Percentiles rank a stretch among this genome's conserved stretches.
These are phyloP conservation scores for Phoebastria nigripes DNA, from an alignment of 2,797 vertebrate species.

Conservation along the genomic window DNA sequence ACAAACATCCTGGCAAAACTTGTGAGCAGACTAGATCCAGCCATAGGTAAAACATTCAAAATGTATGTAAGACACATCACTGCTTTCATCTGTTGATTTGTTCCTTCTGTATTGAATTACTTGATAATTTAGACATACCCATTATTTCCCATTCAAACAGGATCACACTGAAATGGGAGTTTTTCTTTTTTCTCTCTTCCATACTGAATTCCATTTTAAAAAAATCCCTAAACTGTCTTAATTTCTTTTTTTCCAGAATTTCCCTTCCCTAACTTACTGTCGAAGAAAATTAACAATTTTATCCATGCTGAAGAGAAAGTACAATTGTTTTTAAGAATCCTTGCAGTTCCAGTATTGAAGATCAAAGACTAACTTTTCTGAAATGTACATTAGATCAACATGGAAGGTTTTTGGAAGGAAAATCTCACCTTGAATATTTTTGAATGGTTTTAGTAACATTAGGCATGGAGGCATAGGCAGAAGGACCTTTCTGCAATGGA, in stretches of 20 bases:
- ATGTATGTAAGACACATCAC: neutral
- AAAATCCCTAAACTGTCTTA: neutral
- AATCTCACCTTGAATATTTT: neutral
- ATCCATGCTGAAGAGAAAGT: neutral
- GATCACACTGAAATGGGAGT: neutral
- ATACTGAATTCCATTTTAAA: neutral
- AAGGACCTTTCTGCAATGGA: neutral
- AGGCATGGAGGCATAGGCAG: neutral
- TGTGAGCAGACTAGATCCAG: neutral
- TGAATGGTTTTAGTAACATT: neutral
- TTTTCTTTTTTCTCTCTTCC: neutral
- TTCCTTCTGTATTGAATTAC: neutral
- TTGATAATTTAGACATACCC: neutral
- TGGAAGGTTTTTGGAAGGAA: neutral
- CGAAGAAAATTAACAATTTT: neutral
- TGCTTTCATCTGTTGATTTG: neutral
- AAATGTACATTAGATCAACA: neutral
- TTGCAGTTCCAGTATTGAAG: neutral
- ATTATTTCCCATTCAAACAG: neutral
- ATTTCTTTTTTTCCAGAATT: neutral
- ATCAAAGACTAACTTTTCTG: neutral
- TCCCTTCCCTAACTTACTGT: neutral
- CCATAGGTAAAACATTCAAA: neutral
- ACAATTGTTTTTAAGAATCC: neutral
- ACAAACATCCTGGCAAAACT: neutral